Evolutionary conservation across 2,888 invertebrate genomes (phyloP).

Genomic region (Cryptus viduatorius): DNA sequence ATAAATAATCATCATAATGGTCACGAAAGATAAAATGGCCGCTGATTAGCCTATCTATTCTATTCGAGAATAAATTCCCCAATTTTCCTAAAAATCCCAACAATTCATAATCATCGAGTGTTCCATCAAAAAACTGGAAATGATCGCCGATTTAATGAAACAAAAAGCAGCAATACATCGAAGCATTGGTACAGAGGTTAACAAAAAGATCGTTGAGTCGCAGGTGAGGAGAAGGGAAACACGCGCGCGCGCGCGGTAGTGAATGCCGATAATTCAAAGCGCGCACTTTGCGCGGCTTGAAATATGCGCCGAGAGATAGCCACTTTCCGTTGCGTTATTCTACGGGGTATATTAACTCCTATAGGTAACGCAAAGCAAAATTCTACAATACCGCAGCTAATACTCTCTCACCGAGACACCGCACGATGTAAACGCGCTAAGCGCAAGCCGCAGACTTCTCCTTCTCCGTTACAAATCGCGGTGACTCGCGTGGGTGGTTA

Average conservation of each 20-base stretch:
- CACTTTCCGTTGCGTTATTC: constrained; percentile 64
- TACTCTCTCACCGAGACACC: constrained; percentile 40
- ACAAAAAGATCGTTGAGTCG: constrained; percentile 34
- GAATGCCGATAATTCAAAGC: constrained; percentile 65
- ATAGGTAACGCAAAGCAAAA: not conserved
- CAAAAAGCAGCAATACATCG: too few relatives aligned
- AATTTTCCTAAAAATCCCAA: too few relatives aligned
- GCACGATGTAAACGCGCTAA: constrained; percentile 36
- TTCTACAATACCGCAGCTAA: constrained; percentile 7
- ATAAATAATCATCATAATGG: too few relatives aligned
- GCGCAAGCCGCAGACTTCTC: constrained; percentile 36
- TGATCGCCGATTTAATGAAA: too few relatives aligned
- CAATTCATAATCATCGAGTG: too few relatives aligned
- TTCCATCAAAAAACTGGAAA: too few relatives aligned
- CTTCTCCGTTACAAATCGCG: constrained; percentile 58
- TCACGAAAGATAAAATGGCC: too few relatives aligned
- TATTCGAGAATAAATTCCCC: too few relatives aligned
- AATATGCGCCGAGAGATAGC: constrained; percentile 30
- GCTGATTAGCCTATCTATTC: too few relatives aligned
- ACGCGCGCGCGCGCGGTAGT: constrained; percentile 28
- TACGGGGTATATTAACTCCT: not conserved
- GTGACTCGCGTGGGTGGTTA: constrained; percentile 67
- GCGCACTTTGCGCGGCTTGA: constrained; percentile 50
- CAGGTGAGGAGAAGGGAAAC: constrained; percentile 7
- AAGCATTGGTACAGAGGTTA: not conserved